Base-by-base conservation (phyloP, 2,797 vertebrate genomes). In the Oophaga sylvatica region DNA sequence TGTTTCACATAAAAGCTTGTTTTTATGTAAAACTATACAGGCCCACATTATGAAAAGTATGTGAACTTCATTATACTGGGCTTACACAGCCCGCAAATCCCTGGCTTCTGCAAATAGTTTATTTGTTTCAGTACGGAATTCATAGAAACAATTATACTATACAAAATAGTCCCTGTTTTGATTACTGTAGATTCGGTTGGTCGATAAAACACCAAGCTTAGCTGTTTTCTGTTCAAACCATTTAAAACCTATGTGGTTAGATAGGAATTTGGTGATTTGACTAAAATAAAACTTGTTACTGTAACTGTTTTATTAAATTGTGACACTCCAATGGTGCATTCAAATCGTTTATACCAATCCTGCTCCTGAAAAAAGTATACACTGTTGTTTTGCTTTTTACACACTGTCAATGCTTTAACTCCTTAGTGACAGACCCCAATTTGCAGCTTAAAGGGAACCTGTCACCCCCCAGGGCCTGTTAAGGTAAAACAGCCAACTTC, bases 181-280 rank as follows among this genome's bases (percentile, higher is more conserved):
- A 88, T 85, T 81, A 88, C 79, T 85, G 83, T 77, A 75, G 87
- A 85, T 85, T 85, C 35, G 87, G 83, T 85, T 82, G 68, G 62
- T 70, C 71, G 87, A 89, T 89, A 77, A 89, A 89, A 82, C 79
- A 82, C 87, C 87, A 85, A 85, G 70, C 48, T 73, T 56, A 35
- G 71, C 84, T 89, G 88, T 89, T 89, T 86, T 89, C 73, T 86
- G 62, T 86, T 75, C 70, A 35, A 35, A 26, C 79, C 62, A 82
- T 82, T 86, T 83, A 86, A 83, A 86, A 65, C 63, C 88, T 71
- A 31, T 89, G 84, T 89, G 88, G 84, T 89, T 83, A 89, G 63
- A 71, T 63, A 62, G 88, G 84, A 83, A 83, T 89, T 83, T 82
- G 29, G 60, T 79, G 70, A 67, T 76, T 62, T 85, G 56, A 45